phyloP scores from a whole-genome alignment of 2,113 vertebrate genomes.

The Pituophis catenifer region DNA sequence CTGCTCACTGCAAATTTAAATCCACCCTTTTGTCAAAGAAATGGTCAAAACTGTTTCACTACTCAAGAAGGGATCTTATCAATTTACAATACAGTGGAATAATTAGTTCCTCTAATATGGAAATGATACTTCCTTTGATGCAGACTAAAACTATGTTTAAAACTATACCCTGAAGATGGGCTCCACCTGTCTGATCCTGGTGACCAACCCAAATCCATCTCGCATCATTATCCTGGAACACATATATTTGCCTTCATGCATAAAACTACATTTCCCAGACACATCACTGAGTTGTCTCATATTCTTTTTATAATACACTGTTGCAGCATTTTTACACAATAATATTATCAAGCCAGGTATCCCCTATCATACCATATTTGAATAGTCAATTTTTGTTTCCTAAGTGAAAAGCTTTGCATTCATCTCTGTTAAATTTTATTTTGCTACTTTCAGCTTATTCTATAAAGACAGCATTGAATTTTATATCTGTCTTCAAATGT shows the following conservation, averaged over 20 bases:
- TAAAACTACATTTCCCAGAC: neutral
- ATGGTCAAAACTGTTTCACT: neutral
- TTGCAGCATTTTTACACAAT: neutral
- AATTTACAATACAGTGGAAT: neutral
- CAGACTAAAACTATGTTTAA: neutral
- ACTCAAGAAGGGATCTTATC: neutral
- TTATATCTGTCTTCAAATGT: neutral
- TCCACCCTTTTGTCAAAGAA: neutral
- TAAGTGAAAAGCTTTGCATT: neutral
- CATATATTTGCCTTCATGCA: neutral
- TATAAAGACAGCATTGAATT: neutral
- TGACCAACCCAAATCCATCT: neutral
- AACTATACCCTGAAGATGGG: neutral
- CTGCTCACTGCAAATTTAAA: neutral
- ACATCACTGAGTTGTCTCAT: neutral
- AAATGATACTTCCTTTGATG: neutral
- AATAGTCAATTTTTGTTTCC: neutral
- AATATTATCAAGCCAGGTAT: neutral
- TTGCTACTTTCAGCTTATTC: neutral
- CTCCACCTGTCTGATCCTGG: neutral
- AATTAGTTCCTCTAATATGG: neutral
- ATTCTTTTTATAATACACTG: neutral
- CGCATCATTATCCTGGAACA: neutral
- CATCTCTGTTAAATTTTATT: neutral
- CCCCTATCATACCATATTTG: neutral